These are phyloP conservation scores for Notodonta ziczac DNA, from an alignment of 2,888 invertebrate genomes.

Conservation along the genomic window DNA sequence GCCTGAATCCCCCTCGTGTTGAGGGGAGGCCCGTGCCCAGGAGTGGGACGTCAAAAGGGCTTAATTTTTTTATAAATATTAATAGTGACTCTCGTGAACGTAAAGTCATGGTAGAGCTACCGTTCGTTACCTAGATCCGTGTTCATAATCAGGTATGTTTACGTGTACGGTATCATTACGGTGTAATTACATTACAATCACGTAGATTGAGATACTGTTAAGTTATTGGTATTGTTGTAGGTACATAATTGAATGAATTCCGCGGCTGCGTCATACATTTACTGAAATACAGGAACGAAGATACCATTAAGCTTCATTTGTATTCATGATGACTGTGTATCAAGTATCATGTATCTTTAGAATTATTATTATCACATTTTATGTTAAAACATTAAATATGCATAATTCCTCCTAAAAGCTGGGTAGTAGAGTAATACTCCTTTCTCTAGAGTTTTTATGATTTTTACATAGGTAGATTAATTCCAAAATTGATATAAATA, in stretches of 20 bases:
- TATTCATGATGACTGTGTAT: background rate
- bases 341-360: background rate
- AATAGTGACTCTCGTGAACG: too few relatives aligned
- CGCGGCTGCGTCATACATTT: background rate
- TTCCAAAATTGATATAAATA: too few relatives aligned
- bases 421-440: too few relatives aligned
- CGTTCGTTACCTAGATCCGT: background rate
- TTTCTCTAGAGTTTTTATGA: too few relatives aligned
- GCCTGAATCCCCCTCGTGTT: too few relatives aligned
- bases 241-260: background rate
- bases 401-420: background rate
- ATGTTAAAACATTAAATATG: background rate
- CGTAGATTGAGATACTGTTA: slow-evolving; percentile 21
- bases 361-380: background rate
- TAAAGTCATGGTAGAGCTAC: background rate
- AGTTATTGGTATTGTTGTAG: slow-evolving; percentile 22
- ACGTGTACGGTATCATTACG: slow-evolving; percentile 18
- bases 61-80: too few relatives aligned
- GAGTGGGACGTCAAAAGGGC: too few relatives aligned
- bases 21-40: too few relatives aligned
- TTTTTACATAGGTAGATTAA: too few relatives aligned
- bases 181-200: slow-evolving; percentile 28
- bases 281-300: background rate
- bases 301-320: slow-evolving; percentile 4
- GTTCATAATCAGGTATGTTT: background rate